These are phyloP conservation scores for Thymelicus acteon DNA, from an alignment of 2,888 invertebrate species.

Conservation along the genomic window DNA sequence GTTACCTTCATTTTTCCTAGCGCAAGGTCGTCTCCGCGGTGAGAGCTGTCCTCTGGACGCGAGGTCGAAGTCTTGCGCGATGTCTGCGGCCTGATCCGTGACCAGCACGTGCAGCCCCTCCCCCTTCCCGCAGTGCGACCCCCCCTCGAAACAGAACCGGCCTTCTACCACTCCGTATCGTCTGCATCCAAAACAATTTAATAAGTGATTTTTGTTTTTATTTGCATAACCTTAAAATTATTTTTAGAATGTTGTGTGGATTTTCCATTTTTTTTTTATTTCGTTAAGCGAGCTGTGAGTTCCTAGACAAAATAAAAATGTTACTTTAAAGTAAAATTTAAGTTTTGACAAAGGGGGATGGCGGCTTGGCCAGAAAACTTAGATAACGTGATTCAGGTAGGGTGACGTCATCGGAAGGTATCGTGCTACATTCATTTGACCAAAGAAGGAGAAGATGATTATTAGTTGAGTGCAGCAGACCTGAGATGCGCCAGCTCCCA, in stretches of 20 bases:
- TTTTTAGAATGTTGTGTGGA: too few relatives aligned
- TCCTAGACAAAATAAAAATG: too few relatives aligned
- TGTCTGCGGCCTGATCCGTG: constrained; percentile 90
- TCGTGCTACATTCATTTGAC: too few relatives aligned
- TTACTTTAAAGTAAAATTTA: too few relatives aligned
- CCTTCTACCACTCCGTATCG: constrained; percentile 95
- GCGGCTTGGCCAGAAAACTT: too few relatives aligned
- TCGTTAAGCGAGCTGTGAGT: too few relatives aligned
- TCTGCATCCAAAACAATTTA: constrained; percentile 63
- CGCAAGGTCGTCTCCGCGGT: constrained; percentile 65
- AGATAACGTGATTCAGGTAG: too few relatives aligned
- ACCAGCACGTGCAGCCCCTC: constrained; percentile 92
- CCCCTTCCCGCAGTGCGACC: constrained; percentile 93
- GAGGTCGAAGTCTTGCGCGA: constrained; percentile 87
- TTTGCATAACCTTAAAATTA: constrained; percentile 9
- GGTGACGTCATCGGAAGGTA: too few relatives aligned
- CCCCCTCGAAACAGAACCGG: constrained; percentile 95
- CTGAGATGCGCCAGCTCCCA: constrained; percentile 89
- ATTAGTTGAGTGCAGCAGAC: constrained; percentile 52
- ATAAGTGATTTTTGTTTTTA: constrained; percentile 9
- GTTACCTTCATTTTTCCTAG: constrained; percentile 41
- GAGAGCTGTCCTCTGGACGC: constrained; percentile 90
- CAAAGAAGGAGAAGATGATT: too few relatives aligned
- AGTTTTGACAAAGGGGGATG: too few relatives aligned
- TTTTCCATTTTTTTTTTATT: too few relatives aligned